Evolutionary conservation across 2,888 invertebrate species (phyloP).

Genomic region (Seira ritae): DNA sequence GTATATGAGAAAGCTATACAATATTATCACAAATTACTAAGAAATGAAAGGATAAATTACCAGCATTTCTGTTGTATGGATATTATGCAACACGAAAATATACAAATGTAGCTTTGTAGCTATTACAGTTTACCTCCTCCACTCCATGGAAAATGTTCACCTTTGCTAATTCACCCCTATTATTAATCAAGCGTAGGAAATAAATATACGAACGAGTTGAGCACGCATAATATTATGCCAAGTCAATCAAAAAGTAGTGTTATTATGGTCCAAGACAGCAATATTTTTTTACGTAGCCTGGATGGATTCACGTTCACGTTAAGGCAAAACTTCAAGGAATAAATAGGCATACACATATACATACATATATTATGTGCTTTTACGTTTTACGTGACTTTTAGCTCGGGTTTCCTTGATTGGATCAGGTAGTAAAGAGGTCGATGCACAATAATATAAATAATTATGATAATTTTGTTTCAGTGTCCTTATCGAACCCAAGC

Average conservation of each 20-base stretch:
- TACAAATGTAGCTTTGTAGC: no score
- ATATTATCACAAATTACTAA: neutral
- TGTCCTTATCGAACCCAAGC: neutral
- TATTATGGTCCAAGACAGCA: neutral
- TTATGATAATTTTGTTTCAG: neutral
- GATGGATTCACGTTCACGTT: neutral
- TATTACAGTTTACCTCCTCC: neutral
- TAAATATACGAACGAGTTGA: neutral
- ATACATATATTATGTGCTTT: no score
- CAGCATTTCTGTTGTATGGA: neutral
- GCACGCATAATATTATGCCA: neutral
- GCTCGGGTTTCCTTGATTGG: neutral
- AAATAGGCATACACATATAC: no score
- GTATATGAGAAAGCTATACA: neutral
- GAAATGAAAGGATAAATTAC: neutral
- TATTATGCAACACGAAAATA: no score
- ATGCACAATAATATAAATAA: neutral
- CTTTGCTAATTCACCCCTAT: neutral
- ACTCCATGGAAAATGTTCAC: no score
- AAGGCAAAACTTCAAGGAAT: neutral
- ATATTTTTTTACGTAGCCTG: neutral
- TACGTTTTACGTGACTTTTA: neutral
- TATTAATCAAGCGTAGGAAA: conserved; percentile 6
- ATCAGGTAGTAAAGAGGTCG: neutral
- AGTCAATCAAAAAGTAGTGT: conserved; percentile 15